Evolutionary conservation across 2,797 vertebrate species (phyloP), one percentile per base, ranked within the genome.

Genomic region (Pipistrellus pygmaeus): DNA sequence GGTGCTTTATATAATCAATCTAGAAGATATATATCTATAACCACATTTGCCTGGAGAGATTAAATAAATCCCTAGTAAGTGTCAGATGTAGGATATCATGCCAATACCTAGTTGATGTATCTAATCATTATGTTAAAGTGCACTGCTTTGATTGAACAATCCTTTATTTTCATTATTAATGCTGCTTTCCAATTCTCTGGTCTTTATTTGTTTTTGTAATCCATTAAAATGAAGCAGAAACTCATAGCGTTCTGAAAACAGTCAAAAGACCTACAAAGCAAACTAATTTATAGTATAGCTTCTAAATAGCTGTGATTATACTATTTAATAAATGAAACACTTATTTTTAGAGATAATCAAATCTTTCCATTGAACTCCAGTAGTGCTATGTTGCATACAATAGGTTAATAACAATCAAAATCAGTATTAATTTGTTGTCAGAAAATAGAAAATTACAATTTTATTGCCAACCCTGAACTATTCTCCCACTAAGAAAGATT

Each of bases 231-330:
- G 38, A 87, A 95, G 20, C 32, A 75, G 48, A 86, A 80, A 53
- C 3, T 96, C 57, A 92, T 17, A 85, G 25, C 51, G 88, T 91
- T 90, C 55, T 94, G 48, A 96, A 97, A 96, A 91, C 4, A 94
- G 21, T 38, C 69, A 85, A 94, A 35, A 57, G 75, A 78, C 12
- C 10, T 87, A 92, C 7, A 93, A 66, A 85, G 53, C 90, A 91
- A 96, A 90, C 44, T 46, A 96, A 96, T 90, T 90, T 3, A 85
- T 10, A 95, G 68, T 85, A 10, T 81, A 91, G 32, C 73, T 64
- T 97, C 87, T 98, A 98, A 98, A 98, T 97, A 98, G 89, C 96
- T 97, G 82, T 97, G 97, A 98, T 97, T 98, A 96, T 84, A 98
- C 98, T 98, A 98, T 98, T 97, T 98, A 98, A 98, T 98, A 98